phyloP scores from a whole-genome alignment of 2,888 invertebrate species.

The Suillia variegata region DNA sequence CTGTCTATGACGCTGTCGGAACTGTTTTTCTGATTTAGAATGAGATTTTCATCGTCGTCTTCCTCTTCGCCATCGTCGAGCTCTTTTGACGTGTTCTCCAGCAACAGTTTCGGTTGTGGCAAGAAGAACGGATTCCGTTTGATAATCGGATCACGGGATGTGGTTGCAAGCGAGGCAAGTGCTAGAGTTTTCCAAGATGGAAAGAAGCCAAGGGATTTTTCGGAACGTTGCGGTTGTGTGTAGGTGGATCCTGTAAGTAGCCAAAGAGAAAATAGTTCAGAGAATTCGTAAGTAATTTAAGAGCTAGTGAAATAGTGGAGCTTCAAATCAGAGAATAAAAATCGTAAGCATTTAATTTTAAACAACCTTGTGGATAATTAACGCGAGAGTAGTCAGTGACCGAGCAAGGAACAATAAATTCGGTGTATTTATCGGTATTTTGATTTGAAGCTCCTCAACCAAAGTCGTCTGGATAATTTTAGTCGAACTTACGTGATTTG shows the following conservation, averaged over 20 bases:
- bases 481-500: slow-evolving; percentile 31
- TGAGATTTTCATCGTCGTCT: background rate
- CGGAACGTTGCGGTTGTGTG: slow-evolving; percentile 39
- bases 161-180: slow-evolving; percentile 48
- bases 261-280: too few species aligned
- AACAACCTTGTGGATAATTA: too few species aligned
- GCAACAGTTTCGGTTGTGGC: slow-evolving; percentile 47
- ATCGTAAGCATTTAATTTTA: too few species aligned
- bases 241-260: slow-evolving; percentile 40
- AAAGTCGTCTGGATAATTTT: too few species aligned
- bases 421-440: too few species aligned
- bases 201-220: slow-evolving; percentile 52
- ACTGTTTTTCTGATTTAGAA: background rate
- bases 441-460: too few species aligned
- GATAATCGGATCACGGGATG: slow-evolving; percentile 32
- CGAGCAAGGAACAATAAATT: too few species aligned
- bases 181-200: slow-evolving; percentile 58
- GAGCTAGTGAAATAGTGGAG: too few species aligned
- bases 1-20: background rate
- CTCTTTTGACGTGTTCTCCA: slow-evolving; percentile 36
- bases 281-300: too few species aligned
- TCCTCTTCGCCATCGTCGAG: slow-evolving; percentile 9
- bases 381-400: too few species aligned
- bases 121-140: slow-evolving; percentile 42
- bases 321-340: too few species aligned